phyloP scores from a whole-genome alignment of 2,113 vertebrate species.

The Thymallus thymallus region DNA sequence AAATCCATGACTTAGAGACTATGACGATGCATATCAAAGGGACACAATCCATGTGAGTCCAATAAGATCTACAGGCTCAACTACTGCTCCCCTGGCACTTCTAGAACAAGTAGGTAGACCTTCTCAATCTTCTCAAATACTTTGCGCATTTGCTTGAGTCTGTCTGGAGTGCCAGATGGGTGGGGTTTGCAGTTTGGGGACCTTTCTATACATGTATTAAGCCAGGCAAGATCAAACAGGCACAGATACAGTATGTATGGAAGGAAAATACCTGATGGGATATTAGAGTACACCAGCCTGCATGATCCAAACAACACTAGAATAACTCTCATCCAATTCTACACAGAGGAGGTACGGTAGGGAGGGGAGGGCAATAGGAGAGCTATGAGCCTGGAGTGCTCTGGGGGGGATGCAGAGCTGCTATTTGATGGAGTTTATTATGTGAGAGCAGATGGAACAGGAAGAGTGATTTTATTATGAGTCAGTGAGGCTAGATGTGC shows the following conservation, averaged over 20 bases:
- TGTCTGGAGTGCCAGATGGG: too few species aligned
- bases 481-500: background rate
- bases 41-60: too few species aligned
- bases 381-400: background rate
- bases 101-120: too few species aligned
- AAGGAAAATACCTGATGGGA: conserved; percentile 48
- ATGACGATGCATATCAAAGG: conserved; percentile 5
- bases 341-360: conserved; percentile 3
- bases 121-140: too few species aligned
- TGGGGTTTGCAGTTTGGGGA: too few species aligned
- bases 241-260: background rate
- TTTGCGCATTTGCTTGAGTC: too few species aligned
- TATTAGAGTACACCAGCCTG: conserved; percentile 12
- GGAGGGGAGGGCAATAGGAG: conserved; percentile 13
- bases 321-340: conserved; percentile 25
- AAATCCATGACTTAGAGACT: background rate
- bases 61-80: too few species aligned
- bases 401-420: background rate
- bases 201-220: too few species aligned
- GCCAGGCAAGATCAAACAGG: too few species aligned
- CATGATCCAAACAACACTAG: conserved; percentile 32
- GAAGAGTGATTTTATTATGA: conserved; percentile 15
- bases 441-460: background rate
- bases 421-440: conserved; percentile 23
- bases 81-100: too few species aligned